Base-by-base conservation (phyloP, 2,113 vertebrate genomes). In the Dissostichus mawsoni region DNA sequence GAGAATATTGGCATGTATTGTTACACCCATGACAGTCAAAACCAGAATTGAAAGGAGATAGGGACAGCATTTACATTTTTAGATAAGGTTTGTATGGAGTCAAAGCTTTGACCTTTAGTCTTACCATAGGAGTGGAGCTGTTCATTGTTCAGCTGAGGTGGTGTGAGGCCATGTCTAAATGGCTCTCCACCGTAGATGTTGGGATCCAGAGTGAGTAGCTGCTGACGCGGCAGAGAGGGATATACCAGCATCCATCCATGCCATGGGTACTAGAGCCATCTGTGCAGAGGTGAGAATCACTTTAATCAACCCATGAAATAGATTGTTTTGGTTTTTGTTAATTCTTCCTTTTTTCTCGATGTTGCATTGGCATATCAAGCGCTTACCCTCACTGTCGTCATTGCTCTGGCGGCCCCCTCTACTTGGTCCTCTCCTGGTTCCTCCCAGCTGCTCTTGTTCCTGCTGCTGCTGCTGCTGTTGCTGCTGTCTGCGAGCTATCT, bases 401-500 rank as follows among this genome's bases (percentile, higher is more conserved):
- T 96, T 96, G 90, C 95, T 96, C 88, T 97, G 96, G 14, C 96
- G 89, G 57, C 96, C 95, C 70, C 90, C 96, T 85, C 96, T 90
- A 0, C 95, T 95, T 0, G 94, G 93, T 14, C 95, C 96, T 70
- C 96, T 93, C 70, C 96, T 90, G 68, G 84, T 91, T 0, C 92
- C 90, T 0, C 95, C 95, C 18, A 97, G 70, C 69, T 96, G 95
- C 90, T 97, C 92, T 75, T 97, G 96, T 11, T 97, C 96, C 71
- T 97, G 96, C 78, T 97, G 96, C 78, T 97, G 96, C 84, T 97
- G 95, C 64, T 96, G 96, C 64, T 96, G 96, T 70, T 97, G 96
- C 41, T 97, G 96, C 76, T 97, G 97, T 72, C 97, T 85, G n/a
- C 97, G 96, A 50, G 97, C 97, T 0, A 97, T 96, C 82, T 97